These are phyloP conservation scores for Danio choprae DNA, from an alignment of 2,797 vertebrate genomes.

Conservation along the genomic window DNA sequence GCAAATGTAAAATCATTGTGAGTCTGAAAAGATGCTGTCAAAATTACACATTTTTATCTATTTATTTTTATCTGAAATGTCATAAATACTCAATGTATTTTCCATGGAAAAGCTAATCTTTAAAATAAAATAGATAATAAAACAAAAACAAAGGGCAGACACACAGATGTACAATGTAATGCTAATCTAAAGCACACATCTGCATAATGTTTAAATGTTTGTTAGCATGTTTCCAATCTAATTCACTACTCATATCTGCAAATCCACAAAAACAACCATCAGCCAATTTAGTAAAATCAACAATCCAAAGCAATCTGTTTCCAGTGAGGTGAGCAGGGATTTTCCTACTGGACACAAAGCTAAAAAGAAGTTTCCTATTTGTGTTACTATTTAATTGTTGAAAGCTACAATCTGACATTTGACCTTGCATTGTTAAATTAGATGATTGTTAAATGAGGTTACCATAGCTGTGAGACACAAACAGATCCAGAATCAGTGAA, in stretches of 20 bases:
- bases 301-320: conserved; percentile 3
- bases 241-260: conserved; percentile 10
- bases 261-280: neutral
- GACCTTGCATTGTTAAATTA: conserved; percentile 42
- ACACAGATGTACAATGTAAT: conserved; percentile 7
- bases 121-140: no score
- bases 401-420: conserved; percentile 50
- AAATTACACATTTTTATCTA: neutral
- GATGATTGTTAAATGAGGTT: conserved; percentile 53
- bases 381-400: neutral
- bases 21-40: neutral
- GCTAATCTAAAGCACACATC: conserved; percentile 16
- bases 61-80: conserved; percentile 4
- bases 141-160: neutral
- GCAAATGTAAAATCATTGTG: neutral
- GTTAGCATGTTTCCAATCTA: conserved; percentile 5
- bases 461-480: conserved; percentile 26
- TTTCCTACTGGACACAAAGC: neutral
- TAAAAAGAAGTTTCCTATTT: conserved; percentile 2
- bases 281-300: neutral
- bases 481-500: neutral
- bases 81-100: neutral
- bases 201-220: neutral
- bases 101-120: neutral
- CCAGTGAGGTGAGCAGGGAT: neutral